phyloP scores from a whole-genome alignment of 2,888 invertebrate genomes.

The Steinernema carpocapsae region DNA sequence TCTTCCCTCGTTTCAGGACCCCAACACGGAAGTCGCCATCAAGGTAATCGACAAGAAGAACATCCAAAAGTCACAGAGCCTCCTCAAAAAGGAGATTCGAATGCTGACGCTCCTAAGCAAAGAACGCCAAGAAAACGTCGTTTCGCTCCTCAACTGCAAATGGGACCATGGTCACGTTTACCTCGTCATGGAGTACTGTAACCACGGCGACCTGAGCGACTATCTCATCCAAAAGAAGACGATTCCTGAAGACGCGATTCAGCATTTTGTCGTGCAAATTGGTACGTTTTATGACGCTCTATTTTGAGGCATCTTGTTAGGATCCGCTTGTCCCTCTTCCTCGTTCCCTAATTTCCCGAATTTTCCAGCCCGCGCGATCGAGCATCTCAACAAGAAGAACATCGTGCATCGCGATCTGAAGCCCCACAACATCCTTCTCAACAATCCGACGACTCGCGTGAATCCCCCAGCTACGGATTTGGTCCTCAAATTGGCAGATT shows the following conservation, averaged over 20 bases:
- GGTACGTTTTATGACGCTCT: constrained; percentile 75
- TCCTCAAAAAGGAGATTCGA: constrained; percentile 97
- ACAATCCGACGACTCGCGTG: constrained; percentile 72
- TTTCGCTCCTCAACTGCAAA: constrained; percentile 94
- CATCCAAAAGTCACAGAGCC: constrained; percentile 92
- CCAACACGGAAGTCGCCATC: constrained; percentile 87
- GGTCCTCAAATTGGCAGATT: constrained; percentile 92
- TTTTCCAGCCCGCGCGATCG: constrained; percentile 89
- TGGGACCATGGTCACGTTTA: constrained; percentile 92
- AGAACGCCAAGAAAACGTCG: constrained; percentile 97
- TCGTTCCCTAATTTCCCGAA: not conserved
- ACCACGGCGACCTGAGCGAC: constrained; percentile 97
- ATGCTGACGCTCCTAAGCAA: constrained; percentile 93
- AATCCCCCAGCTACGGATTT: constrained; percentile 84
- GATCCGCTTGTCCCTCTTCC: too few relatives aligned
- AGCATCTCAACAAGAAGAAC: constrained; percentile 92
- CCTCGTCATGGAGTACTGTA: constrained; percentile 97
- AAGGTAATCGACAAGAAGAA: constrained; percentile 98
- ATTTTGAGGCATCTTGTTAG: not conserved
- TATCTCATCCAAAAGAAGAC: constrained; percentile 91
- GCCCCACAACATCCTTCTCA: constrained; percentile 96
- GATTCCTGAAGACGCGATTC: constrained; percentile 93
- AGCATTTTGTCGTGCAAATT: constrained; percentile 90
- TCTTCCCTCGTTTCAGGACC: too few relatives aligned
- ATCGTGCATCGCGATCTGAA: constrained; percentile 98